A percentile compares a stretch with the other conserved stretches of the same genome.
Conservation (phyloP, 2,113 vertebrate species). For the Corvus hawaiiensis region DNA sequence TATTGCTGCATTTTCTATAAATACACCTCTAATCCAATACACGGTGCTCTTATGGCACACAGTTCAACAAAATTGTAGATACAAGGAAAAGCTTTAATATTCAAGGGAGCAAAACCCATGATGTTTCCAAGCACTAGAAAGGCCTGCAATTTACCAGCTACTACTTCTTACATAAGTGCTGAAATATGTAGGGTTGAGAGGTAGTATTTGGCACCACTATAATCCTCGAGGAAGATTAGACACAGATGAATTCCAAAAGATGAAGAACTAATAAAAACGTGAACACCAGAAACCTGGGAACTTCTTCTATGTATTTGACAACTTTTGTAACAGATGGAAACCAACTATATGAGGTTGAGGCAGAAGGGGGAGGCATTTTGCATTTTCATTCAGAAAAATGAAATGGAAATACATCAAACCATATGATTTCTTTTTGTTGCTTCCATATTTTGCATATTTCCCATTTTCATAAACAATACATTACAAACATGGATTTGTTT, state of each 20-base stretch:
- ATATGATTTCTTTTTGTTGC: background rate
- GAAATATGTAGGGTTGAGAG: background rate
- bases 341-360: rapidly evolving
- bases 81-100: background rate
- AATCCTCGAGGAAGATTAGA: background rate
- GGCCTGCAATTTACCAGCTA: background rate
- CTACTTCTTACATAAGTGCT: background rate
- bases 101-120: background rate
- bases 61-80: background rate
- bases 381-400: background rate
- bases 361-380: background rate
- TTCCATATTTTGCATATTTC: background rate
- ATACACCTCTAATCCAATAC: background rate
- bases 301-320: background rate
- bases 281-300: background rate
- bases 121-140: background rate
- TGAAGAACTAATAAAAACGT: background rate
- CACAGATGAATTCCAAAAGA: background rate
- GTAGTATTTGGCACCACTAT: background rate
- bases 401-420: background rate
- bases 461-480: background rate
- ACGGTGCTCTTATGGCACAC: rapidly evolving
- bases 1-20: background rate
- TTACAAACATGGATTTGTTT: background rate
- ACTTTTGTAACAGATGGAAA: background rate